A percentile compares a stretch with the other conserved stretches of the same genome.
phyloP scores from a whole-genome alignment of 2,888 invertebrate species.

The Apodemia zela region DNA sequence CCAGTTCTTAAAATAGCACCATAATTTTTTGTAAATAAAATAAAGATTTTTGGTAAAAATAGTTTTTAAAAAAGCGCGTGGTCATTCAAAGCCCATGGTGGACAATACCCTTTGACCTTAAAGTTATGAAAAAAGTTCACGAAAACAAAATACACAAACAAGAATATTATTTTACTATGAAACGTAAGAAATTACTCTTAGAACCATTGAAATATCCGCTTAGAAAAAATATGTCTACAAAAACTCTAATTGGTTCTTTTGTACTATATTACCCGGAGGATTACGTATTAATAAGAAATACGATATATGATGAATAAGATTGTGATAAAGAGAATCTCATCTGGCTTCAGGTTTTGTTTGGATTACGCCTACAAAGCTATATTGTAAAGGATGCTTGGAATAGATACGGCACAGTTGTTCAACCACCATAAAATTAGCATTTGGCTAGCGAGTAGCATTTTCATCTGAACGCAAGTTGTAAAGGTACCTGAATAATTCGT shows the following conservation, averaged over 20 bases:
- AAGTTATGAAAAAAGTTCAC: background rate
- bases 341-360: conserved; percentile 33
- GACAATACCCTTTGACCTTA: background rate
- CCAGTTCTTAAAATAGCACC: too few relatives aligned
- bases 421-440: conserved; percentile 81
- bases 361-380: conserved; percentile 70
- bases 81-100: too few relatives aligned
- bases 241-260: conserved; percentile 13
- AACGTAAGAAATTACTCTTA: background rate
- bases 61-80: too few relatives aligned
- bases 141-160: background rate
- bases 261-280: conserved; percentile 2
- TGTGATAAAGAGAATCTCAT: conserved; percentile 12
- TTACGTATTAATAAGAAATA: conserved; percentile 17
- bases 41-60: too few relatives aligned
- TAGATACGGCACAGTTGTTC: conserved; percentile 75
- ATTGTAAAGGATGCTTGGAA: conserved; percentile 68
- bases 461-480: conserved; percentile 64
- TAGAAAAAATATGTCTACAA: background rate
- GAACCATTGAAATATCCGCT: background rate
- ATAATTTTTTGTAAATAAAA: too few relatives aligned
- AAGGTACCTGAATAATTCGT: conserved; percentile 71
- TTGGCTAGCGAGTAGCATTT: conserved; percentile 73
- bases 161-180: background rate
- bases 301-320: conserved; percentile 15